Conservation (phyloP, 2,888 invertebrate species). For the Cryptus armator region DNA sequence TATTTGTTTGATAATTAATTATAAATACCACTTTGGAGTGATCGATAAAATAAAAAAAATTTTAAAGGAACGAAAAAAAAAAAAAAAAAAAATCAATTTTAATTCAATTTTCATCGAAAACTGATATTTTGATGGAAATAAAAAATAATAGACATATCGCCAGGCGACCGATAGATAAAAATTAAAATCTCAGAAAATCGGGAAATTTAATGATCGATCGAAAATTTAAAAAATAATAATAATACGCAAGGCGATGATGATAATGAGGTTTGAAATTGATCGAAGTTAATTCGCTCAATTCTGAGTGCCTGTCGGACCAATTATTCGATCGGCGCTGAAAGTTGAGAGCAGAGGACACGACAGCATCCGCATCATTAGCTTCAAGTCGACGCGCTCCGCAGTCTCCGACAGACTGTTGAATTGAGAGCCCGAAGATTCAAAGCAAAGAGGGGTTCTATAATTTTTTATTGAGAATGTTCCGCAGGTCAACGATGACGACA, state of each 20-base stretch:
- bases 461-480: conserved; percentile 41
- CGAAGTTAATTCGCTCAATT: background rate
- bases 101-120: too few relatives aligned
- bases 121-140: too few relatives aligned
- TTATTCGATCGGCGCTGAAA: conserved; percentile 11
- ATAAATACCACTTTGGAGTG: too few relatives aligned
- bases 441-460: background rate
- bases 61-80: too few relatives aligned
- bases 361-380: background rate
- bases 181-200: too few relatives aligned
- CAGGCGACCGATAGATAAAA: too few relatives aligned
- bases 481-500: conserved; percentile 22
- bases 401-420: background rate
- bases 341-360: conserved; percentile 2
- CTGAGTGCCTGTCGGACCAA: background rate
- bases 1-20: too few relatives aligned
- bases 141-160: too few relatives aligned
- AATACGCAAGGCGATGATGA: background rate
- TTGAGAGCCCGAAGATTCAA: conserved; percentile 36
- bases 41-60: too few relatives aligned
- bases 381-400: background rate
- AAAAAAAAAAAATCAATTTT: too few relatives aligned
- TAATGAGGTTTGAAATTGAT: background rate
- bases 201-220: too few relatives aligned
- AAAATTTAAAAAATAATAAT: background rate